Evolutionary conservation across 2,113 vertebrate species (phyloP), one percentile per base, ranked within the genome.

Genomic region (Capricornis sumatraensis): DNA sequence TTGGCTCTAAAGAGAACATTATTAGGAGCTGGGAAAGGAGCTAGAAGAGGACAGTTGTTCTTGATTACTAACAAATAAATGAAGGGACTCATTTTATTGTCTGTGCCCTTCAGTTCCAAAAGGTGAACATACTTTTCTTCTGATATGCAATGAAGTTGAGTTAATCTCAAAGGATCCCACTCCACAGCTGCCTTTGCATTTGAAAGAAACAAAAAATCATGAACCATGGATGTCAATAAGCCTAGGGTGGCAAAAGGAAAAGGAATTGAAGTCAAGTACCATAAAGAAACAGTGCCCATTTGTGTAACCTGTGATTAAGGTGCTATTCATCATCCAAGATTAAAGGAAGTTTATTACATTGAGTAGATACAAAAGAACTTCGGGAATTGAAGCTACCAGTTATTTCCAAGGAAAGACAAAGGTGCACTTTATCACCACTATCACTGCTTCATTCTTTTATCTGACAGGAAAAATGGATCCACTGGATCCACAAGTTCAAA

Each of bases 201-300:
- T 98, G 94, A 98, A 98, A 98, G 96, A 93, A 96, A 53, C 88
- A 89, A 82, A 96, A 98, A 86, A 97, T 97, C 94, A n/a, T 43
- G 74, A 95, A 91, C 93, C 74, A 28, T 13, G 27, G 87, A 94
- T 90, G 94, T 96, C 96, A 96, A 94, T 58, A 95, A 87, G 81
- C 88, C 64, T 7, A 40, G 74, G 85, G 88, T 94, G 95, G 95
- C 87, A 92, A 97, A 95, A 94, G 89, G 89, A 95, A 97, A 96
- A 83, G 92, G 83, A 74, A 91, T 45, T 71, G 85, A 95, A 98
- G 89, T 94, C 52, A 90, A 87, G 82, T 53, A 86, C 97, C 88
- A 74, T 96, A 98, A 98, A 97, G 95, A 94, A 96, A 82, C 58
- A 89, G 52, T 92, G 87, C 96, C 95, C 96, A 92, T 95, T 96